phyloP scores from a whole-genome alignment of 1,140 invertebrate genomes.

The Antheraea mylitta region DNA sequence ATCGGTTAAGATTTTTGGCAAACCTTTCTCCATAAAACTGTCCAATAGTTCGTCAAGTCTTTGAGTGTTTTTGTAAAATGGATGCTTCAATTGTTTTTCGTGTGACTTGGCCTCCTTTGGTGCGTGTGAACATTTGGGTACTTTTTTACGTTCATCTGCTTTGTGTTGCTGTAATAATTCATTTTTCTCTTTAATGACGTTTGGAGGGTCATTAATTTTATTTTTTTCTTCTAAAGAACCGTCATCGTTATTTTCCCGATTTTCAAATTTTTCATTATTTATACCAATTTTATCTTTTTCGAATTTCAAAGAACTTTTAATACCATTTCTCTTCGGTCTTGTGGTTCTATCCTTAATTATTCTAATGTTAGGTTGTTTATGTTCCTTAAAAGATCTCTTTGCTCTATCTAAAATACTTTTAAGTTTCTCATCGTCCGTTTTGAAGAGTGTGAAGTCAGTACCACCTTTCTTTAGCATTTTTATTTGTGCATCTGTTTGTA shows the following conservation, averaged over 20 bases:
- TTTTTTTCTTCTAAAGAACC: constrained; percentile 20
- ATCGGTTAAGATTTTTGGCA: constrained; percentile 30
- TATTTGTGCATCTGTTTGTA: constrained; percentile 58
- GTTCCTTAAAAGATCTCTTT: constrained; percentile 38
- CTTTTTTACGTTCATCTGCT: constrained; percentile 31
- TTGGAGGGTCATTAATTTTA: constrained; percentile 16
- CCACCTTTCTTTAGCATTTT: constrained; percentile 40
- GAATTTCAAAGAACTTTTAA: not conserved
- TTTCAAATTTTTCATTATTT: constrained; percentile 2
- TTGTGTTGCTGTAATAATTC: constrained; percentile 38
- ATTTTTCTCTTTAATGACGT: constrained; percentile 36
- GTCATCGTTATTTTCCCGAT: constrained; percentile 10
- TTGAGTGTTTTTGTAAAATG: constrained; percentile 52
- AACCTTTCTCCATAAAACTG: constrained; percentile 29
- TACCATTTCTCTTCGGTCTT: not conserved
- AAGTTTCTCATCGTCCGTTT: constrained; percentile 10
- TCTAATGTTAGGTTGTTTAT: constrained; percentile 6
- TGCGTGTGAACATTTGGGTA: constrained; percentile 50
- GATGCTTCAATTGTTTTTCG: constrained; percentile 51
- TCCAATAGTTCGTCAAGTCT: constrained; percentile 48
- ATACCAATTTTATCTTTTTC: constrained; percentile 12
- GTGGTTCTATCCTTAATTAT: not conserved
- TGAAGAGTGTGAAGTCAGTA: constrained; percentile 15
- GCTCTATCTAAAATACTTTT: constrained; percentile 31
- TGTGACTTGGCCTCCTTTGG: constrained; percentile 39